Evolutionary conservation across 2,797 vertebrate genomes (phyloP), one percentile per base, ranked within the genome.

Genomic region (Rhincodon typus): DNA sequence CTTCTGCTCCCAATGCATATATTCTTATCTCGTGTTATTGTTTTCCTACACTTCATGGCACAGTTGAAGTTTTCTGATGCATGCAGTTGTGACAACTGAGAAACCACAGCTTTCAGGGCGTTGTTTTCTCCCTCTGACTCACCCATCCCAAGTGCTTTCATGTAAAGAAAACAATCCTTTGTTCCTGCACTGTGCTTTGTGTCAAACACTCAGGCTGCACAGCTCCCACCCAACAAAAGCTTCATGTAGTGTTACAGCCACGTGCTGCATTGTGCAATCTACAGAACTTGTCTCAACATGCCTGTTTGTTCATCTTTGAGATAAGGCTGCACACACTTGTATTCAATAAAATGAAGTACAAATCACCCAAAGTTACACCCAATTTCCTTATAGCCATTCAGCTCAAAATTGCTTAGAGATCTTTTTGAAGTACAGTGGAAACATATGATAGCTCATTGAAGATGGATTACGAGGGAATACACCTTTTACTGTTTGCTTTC

Each of bases 101-200:
- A 91, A 91, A 66, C 88, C 88, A 91, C 57, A 69, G 90, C 90
- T 93, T 69, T 69, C n/a, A 27, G 90, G 90, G 90, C 38, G 90
- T 93, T 93, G 13, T 62, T 62, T 62, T 62, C 57, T 12, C 57
- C 57, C 57, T 69, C 90, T 93, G 90, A 38, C 62, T 38, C 90
- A 93, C 62, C 90, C 90, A 69, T 17, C 62, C 90, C 90, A 69
- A 5, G 57, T 21, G 6, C n/a, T 93, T 66, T 93, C 90, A 25
- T 25, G 57, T 93, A 67, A 25, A 42, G 69, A 69, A 67, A 93
- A 67, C 88, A 93, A 67, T 93, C 90, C n/a, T 69, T 93, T 93
- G n/a, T 93, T 3, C 15, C 90, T 69, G 62, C 66, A 42, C 19
- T 69, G 90, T 42, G 25, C 8, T 93, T 21, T 42, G 90, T 69